A percentile compares a stretch with the other conserved stretches of the same genome.
phyloP scores from a whole-genome alignment of 2,113 vertebrate species.

The Peromyscus polionotus region DNA sequence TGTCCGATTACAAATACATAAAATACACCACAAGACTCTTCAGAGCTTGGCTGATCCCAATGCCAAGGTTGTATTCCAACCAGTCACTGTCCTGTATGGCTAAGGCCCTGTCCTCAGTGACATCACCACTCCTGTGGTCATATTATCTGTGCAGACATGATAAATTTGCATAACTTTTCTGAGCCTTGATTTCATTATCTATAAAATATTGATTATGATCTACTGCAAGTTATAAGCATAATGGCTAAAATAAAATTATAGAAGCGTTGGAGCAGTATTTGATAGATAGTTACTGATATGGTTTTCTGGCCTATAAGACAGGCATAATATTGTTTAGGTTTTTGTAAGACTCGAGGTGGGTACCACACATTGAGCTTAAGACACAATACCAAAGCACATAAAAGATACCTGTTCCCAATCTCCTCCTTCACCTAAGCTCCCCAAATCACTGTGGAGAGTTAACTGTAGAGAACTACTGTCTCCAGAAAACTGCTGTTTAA shows the following conservation, averaged over 20 bases:
- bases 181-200: background rate
- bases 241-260: slow-evolving; percentile 15
- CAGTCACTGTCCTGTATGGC: background rate
- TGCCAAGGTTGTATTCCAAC: background rate
- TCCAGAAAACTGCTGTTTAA: slow-evolving; percentile 35
- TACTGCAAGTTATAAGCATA: background rate
- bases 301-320: slow-evolving; percentile 1
- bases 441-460: background rate
- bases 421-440: background rate
- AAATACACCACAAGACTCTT: background rate
- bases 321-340: background rate
- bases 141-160: background rate
- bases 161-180: background rate
- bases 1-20: background rate
- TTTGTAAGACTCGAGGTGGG: background rate
- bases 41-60: background rate
- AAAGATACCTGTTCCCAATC: background rate
- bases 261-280: background rate
- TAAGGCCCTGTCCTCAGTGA: background rate
- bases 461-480: background rate
- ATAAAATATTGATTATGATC: slow-evolving; percentile 12
- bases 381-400: background rate
- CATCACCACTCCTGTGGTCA: background rate
- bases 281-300: background rate
- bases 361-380: background rate